A percentile compares a stretch with the other conserved stretches of the same genome.
phyloP scores from a whole-genome alignment of 2,797 vertebrate species.

The Propithecus perrieri region DNA sequence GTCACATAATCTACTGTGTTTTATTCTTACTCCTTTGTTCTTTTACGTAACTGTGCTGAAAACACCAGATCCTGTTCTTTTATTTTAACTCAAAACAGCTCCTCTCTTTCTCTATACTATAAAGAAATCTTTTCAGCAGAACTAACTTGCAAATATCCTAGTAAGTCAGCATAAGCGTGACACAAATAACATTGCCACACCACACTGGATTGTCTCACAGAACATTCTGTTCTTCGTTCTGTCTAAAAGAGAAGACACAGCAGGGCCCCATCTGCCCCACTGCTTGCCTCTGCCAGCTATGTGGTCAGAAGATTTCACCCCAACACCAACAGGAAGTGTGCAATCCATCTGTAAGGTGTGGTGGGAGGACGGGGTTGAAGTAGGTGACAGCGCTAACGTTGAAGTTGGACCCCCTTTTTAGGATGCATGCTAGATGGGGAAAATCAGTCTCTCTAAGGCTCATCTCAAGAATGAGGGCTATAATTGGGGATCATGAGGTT shows the following conservation, averaged over 20 bases:
- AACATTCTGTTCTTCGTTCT: slow-evolving; percentile 7
- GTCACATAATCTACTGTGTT: slow-evolving; percentile 44
- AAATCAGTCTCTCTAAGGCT: not conserved
- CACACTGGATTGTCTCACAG: not conserved
- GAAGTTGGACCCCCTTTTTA: not conserved
- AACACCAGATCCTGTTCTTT: slow-evolving; percentile 51
- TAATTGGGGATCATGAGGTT: not conserved
- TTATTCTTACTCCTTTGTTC: slow-evolving; percentile 61
- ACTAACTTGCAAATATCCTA: slow-evolving; percentile 40
- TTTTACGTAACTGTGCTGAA: slow-evolving; percentile 50
- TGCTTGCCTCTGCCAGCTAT: not conserved
- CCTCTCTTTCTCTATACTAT: slow-evolving; percentile 24
- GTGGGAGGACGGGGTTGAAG: not conserved
- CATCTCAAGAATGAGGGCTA: not conserved
- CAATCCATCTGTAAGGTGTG: not conserved
- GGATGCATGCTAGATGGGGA: not conserved
- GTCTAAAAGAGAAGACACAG: not conserved
- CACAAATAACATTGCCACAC: not conserved
- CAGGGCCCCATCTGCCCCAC: not conserved
- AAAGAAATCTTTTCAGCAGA: slow-evolving; percentile 54
- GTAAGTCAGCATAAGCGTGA: slow-evolving; percentile 6
- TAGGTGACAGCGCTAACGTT: not conserved
- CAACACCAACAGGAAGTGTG: not conserved
- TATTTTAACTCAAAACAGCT: slow-evolving; percentile 51
- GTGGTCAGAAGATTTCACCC: not conserved